These are phyloP conservation scores for Dasypus novemcinctus DNA, from an alignment of 2,113 vertebrate genomes.

Conservation along the genomic window DNA sequence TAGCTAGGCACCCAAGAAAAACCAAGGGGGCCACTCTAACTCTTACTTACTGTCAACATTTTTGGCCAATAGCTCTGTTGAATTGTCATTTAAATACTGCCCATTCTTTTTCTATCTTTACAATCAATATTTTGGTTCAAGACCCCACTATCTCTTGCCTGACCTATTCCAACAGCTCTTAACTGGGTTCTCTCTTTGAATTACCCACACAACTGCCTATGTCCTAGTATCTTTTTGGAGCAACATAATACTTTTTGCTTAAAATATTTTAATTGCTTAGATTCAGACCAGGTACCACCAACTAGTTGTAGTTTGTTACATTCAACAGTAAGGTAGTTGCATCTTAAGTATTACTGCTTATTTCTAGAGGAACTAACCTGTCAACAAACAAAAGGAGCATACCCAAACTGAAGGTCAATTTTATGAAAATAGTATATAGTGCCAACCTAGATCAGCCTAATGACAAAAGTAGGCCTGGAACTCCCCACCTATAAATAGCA, in stretches of 20 bases:
- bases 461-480: background rate
- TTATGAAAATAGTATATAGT: background rate
- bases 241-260: background rate
- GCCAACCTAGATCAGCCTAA: slow-evolving; percentile 44
- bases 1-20: slow-evolving; percentile 1
- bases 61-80: background rate
- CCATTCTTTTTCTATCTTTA: background rate
- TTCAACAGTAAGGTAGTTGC: background rate
- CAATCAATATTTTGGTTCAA: slow-evolving; percentile 8
- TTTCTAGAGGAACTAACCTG: slow-evolving; percentile 1
- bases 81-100: slow-evolving; percentile 24
- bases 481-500: background rate
- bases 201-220: background rate
- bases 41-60: background rate
- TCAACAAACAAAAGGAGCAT: background rate
- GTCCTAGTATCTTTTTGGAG: background rate
- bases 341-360: slow-evolving; percentile 27
- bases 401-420: background rate
- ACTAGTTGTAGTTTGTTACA: background rate
- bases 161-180: background rate
- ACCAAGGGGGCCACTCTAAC: background rate
- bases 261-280: slow-evolving; percentile 26
- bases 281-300: background rate
- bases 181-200: background rate
- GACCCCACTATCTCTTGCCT: background rate